These are phyloP conservation scores for Sciurus vulgaris DNA, from an alignment of 2,797 vertebrate species.

Conservation along the genomic window DNA sequence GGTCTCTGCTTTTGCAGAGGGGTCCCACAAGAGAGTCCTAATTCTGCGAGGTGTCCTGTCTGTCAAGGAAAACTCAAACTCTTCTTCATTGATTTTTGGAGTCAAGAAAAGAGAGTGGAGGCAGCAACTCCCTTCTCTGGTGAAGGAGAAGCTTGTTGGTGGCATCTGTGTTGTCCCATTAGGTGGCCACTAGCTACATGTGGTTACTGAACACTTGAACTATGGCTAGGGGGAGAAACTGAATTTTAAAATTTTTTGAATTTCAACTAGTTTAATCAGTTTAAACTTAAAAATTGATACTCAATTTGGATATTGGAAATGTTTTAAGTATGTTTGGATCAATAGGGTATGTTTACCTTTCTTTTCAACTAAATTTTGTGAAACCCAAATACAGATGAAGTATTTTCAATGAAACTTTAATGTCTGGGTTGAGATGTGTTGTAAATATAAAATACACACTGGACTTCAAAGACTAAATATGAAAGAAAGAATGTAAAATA, in stretches of 20 bases:
- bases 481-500: background rate
- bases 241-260: background rate
- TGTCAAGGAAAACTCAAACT: background rate
- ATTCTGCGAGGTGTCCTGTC: background rate
- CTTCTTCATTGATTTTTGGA: background rate
- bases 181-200: background rate
- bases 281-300: background rate
- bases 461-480: background rate
- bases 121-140: background rate
- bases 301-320: background rate
- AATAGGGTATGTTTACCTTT: background rate
- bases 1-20: background rate
- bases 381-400: background rate
- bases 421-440: background rate
- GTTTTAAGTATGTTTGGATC: background rate
- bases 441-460: background rate
- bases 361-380: background rate
- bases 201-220: background rate
- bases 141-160: background rate
- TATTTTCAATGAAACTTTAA: background rate
- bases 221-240: background rate
- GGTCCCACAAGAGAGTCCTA: background rate
- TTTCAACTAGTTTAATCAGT: constrained; percentile 8
- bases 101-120: background rate
- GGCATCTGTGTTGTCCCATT: background rate